Base-by-base conservation (phyloP, 35 echinoderm and acorn worm genomes). In the Holothuria glaberrima region DNA sequence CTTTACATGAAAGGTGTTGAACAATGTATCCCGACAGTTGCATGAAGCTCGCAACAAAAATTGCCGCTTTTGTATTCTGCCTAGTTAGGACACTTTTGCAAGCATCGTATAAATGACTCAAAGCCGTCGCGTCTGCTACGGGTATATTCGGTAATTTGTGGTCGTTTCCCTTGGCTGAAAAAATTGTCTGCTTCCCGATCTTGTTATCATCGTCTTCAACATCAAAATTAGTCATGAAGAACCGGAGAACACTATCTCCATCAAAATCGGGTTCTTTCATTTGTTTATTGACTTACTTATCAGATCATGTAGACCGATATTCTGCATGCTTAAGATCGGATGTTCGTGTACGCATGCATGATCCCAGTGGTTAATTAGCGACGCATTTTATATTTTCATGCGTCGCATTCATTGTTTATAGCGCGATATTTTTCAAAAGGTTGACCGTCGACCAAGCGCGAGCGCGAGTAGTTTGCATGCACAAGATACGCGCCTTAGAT, bases 221-320 rank as follows among this genome's bases (percentile, higher is more conserved):
- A 28, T 78, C 74, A 35, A 78, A 78, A 48, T 78, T 78, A 78
- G 74, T 78, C 74, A 78, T 78, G 38, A 78, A 10, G 74, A 48
- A 78, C 18, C 74, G 74, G 20, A 48, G 50, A 78, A 78, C 44
- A 78, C 74, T 35, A n/a, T 78, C 74, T 48, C 24, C 35, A 48
- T 78, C 74, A 78, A 78, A 78, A 25, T 48, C 35, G 50, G 44
- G 12, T 25, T 26, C 74, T 4, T 4, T 78, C 74, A 78, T 78
- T 78, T 78, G 74, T 28, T 21, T 52, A 7, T 73, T 6, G 38
- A 5, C 69, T 25, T 31, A 0, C n/a, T 19, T 17, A 54, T 54
- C 12, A 9, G 50, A 54, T 5, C 50, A 9, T 17, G 13, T 14
- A 14, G 3, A 12, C 12, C 13, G 12, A 5, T 14, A 14, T 54